Conservation (phyloP, 2,113 vertebrate genomes). For the Cinclus mexicanus region DNA sequence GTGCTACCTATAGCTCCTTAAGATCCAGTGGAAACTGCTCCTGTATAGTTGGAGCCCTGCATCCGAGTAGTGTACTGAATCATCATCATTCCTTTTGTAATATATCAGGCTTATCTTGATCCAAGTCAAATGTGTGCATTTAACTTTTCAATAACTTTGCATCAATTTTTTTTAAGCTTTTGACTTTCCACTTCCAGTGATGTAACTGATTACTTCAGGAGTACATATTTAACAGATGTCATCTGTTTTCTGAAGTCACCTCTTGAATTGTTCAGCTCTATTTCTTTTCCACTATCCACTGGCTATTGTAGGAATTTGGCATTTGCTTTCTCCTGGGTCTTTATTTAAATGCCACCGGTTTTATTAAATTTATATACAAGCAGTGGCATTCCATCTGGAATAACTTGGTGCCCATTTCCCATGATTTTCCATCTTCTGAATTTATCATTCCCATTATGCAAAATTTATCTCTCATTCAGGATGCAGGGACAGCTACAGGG, state of each 20-base stretch:
- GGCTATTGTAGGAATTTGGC: neutral
- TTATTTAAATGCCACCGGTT: neutral
- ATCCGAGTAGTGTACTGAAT: neutral
- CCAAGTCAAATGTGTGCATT: neutral
- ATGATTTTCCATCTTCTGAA: neutral
- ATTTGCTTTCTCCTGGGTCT: neutral
- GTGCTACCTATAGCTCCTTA: neutral
- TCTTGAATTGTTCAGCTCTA: neutral
- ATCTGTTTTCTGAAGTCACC: neutral
- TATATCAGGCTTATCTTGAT: neutral
- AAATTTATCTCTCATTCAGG: neutral
- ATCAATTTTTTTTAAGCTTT: neutral
- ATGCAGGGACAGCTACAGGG: neutral
- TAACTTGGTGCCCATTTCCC: neutral
- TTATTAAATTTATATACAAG: neutral
- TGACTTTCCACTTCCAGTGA: neutral
- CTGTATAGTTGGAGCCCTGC: neutral
- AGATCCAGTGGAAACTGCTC: neutral
- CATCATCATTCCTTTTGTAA: neutral
- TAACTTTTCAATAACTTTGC: neutral
- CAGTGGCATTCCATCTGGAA: neutral
- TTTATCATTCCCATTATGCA: neutral
- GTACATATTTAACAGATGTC: neutral
- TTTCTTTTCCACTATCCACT: neutral
- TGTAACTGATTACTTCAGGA: neutral